Evolutionary conservation across 2,797 vertebrate genomes (phyloP).

Genomic region (Pelochelys cantorii): DNA sequence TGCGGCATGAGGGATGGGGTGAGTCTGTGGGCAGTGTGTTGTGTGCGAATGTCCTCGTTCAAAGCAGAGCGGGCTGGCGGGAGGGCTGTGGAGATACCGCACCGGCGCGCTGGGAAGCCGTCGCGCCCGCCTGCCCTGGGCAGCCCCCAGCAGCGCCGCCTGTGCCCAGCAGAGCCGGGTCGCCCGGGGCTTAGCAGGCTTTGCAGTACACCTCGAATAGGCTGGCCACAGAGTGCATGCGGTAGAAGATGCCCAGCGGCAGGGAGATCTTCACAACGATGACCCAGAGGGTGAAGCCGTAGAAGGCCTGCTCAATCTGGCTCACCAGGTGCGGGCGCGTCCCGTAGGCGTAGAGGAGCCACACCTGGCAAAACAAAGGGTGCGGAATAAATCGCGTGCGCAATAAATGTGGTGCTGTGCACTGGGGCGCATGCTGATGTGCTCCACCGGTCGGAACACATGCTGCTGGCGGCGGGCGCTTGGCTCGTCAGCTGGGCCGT

Average conservation of each 20-base stretch:
- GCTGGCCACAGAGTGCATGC: constrained; percentile 89
- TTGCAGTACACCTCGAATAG: constrained; percentile 85
- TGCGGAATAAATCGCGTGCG: too few relatives aligned
- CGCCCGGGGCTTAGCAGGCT: constrained; percentile 5
- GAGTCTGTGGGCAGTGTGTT: not conserved
- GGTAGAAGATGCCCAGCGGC: constrained; percentile 89
- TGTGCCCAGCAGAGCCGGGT: too few relatives aligned
- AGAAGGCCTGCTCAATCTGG: constrained; percentile 87
- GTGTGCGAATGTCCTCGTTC: not conserved
- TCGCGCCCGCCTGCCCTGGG: too few relatives aligned
- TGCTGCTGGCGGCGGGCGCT: too few relatives aligned
- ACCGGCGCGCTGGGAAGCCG: not conserved
- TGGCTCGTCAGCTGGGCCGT: not conserved
- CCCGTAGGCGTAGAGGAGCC: constrained; percentile 82
- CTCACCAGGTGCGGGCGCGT: constrained; percentile 82
- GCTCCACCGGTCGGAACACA: too few relatives aligned
- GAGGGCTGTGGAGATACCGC: not conserved
- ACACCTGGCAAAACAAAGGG: constrained; percentile 79
- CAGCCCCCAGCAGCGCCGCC: not conserved
- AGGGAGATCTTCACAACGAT: constrained; percentile 86
- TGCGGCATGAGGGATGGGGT: not conserved
- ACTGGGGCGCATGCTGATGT: too few relatives aligned
- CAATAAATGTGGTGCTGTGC: too few relatives aligned
- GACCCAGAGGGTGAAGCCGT: constrained; percentile 83
- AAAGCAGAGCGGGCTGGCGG: not conserved